Conservation (phyloP, 2,797 vertebrate genomes). For the Sebastes cheni region DNA sequence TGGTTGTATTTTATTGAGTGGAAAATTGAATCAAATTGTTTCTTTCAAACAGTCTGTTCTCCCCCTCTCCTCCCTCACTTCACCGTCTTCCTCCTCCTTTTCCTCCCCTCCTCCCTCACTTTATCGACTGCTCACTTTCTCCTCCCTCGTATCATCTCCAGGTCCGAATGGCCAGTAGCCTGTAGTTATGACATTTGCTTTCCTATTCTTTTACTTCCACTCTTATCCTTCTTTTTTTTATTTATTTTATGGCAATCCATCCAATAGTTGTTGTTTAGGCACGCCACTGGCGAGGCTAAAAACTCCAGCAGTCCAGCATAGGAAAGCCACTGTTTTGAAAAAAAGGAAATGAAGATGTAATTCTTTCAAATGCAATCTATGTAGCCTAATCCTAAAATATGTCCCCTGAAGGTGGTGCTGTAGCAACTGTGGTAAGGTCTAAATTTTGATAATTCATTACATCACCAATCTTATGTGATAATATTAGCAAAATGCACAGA, state of each 20-base stretch:
- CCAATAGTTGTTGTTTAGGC: neutral
- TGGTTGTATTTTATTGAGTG: conserved; percentile 98
- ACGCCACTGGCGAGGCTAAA: neutral
- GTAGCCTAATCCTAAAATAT: neutral
- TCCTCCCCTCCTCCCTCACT: conserved; percentile 12
- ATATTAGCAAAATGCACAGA: neutral
- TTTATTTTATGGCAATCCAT: neutral
- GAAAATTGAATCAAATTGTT: conserved; percentile 99
- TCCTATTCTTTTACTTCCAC: neutral
- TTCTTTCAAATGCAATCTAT: neutral
- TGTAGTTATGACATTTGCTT: neutral
- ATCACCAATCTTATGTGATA: neutral
- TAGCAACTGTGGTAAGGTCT: neutral
- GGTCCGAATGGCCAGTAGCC: neutral
- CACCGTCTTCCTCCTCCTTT: conserved; percentile 1
- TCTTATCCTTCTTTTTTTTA: neutral
- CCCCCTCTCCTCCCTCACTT: conserved; percentile 26
- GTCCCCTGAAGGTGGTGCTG: neutral
- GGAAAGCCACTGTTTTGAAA: neutral
- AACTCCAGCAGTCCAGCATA: neutral
- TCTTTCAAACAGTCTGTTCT: conserved; percentile 90
- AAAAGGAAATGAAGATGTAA: neutral
- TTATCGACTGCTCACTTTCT: neutral
- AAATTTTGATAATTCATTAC: neutral
- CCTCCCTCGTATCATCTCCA: neutral